A percentile compares a stretch with the other conserved stretches of the same genome.
phyloP scores from a whole-genome alignment of 2,888 invertebrate species.

The Meteorus colon region DNA sequence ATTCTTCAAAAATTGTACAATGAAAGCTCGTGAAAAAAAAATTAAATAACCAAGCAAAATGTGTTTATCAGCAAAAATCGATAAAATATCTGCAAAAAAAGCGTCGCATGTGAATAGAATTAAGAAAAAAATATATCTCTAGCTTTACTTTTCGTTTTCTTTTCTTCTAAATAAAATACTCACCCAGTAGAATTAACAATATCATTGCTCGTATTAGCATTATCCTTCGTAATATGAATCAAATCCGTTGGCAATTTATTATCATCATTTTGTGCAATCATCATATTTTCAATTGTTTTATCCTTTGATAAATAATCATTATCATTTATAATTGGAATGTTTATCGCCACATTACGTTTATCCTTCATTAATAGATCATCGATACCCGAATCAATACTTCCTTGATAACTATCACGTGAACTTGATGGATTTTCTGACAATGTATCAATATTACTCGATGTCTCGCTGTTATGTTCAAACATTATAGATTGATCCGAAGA shows the following conservation, averaged over 20 bases:
- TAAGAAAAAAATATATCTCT: neutral
- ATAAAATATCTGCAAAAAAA: neutral
- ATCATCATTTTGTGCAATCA: neutral
- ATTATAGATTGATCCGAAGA: neutral
- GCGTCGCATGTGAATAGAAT: neutral
- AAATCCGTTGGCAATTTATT: neutral
- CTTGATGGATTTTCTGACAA: constrained; percentile 9
- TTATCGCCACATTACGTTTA: constrained; percentile 14
- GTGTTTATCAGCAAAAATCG: too few species aligned
- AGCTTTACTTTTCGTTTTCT: constrained; percentile 10
- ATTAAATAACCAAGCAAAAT: too few species aligned
- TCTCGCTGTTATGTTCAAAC: constrained; percentile 1
- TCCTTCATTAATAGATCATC: constrained; percentile 60
- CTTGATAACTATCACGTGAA: constrained; percentile 55
- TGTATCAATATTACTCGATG: constrained; percentile 6
- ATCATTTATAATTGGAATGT: constrained; percentile 23
- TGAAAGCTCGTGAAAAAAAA: too few species aligned
- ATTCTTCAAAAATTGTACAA: too few species aligned
- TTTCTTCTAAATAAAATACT: constrained; percentile 9
- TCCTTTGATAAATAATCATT: constrained; percentile 7
- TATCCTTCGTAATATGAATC: neutral
- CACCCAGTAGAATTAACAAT: constrained; percentile 1
- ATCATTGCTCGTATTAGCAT: constrained; percentile 1
- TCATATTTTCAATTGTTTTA: neutral
- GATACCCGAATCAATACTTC: constrained; percentile 60